A percentile compares a stretch with the other conserved stretches of the same genome.
Conservation (phyloP, 2,888 invertebrate species). For the Leucophenga montana region DNA sequence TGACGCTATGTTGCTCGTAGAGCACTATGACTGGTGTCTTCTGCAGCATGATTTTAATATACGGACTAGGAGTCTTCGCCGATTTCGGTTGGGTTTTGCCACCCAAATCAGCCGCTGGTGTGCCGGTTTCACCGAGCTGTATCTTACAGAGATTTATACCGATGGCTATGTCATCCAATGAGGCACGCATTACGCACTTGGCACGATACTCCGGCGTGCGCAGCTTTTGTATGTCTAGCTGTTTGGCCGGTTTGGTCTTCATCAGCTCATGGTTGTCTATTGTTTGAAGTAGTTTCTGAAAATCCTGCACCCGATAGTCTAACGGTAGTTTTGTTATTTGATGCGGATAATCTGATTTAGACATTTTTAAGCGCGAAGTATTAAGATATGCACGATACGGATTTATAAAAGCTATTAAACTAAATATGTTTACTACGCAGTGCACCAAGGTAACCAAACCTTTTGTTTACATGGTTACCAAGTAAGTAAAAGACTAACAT, state of each 20-base stretch:
- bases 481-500: neutral
- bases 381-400: too few species aligned
- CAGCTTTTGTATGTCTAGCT: constrained; percentile 44
- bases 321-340: constrained; percentile 35
- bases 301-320: constrained; percentile 55
- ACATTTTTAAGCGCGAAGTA: constrained; percentile 38
- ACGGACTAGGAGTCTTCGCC: constrained; percentile 71
- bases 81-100: neutral
- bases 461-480: constrained; percentile 36
- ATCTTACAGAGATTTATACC: constrained; percentile 57
- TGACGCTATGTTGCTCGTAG: constrained; percentile 79
- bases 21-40: constrained; percentile 80
- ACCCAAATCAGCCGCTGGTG: constrained; percentile 6
- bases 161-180: constrained; percentile 55
- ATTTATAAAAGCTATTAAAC: neutral
- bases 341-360: constrained; percentile 8
- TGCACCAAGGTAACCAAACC: constrained; percentile 44
- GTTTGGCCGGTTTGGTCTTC: constrained; percentile 35
- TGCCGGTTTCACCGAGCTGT: constrained; percentile 37
- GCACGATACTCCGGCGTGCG: constrained; percentile 55
- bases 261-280: constrained; percentile 55
- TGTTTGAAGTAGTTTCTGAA: constrained; percentile 49
- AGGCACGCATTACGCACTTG: constrained; percentile 60
- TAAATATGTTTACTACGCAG: constrained; percentile 30
- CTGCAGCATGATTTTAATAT: constrained; percentile 77